A percentile compares a stretch with the other conserved stretches of the same genome.
Evolutionary conservation across 37 sponge, comb jelly and placozoan genomes (phyloP).

Genomic region (Tethya wilhelma): DNA sequence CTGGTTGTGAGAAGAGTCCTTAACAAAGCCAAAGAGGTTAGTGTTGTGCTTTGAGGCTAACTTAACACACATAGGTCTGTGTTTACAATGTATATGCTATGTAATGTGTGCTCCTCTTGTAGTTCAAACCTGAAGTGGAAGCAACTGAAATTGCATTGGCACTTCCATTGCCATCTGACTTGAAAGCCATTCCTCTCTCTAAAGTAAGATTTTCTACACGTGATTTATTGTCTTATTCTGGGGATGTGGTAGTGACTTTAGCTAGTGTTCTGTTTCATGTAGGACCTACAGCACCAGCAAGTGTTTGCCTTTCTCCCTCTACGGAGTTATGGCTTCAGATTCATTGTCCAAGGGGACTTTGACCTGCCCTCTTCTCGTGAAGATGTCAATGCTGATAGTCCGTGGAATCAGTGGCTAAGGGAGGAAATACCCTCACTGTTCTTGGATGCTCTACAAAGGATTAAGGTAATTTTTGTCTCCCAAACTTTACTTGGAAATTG

Average conservation of each 20-base stretch:
- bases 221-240: background rate
- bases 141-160: slow-evolving; percentile 71
- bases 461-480: slow-evolving; percentile 46
- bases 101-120: background rate
- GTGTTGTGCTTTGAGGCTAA: background rate
- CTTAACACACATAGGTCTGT: background rate
- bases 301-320: slow-evolving; percentile 78
- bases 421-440: slow-evolving; percentile 63
- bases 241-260: background rate
- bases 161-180: slow-evolving; percentile 48
- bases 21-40: slow-evolving; percentile 49
- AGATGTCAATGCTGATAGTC: slow-evolving; percentile 56
- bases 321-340: slow-evolving; percentile 69
- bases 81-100: background rate
- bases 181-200: slow-evolving; percentile 3
- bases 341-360: slow-evolving; percentile 78
- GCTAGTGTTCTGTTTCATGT: background rate
- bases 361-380: slow-evolving; percentile 74
- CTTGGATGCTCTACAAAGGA: slow-evolving; percentile 17
- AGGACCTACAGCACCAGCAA: slow-evolving; percentile 63
- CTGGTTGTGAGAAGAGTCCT: slow-evolving; percentile 60
- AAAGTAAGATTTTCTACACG: slow-evolving; percentile 15
- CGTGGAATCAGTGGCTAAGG: slow-evolving; percentile 80
- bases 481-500: too few species aligned
- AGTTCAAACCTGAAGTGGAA: slow-evolving; percentile 62